These are phyloP conservation scores for Apostichopus leukothele DNA, from an alignment of 53 echinoderm and acorn worm species.

Conservation along the genomic window DNA sequence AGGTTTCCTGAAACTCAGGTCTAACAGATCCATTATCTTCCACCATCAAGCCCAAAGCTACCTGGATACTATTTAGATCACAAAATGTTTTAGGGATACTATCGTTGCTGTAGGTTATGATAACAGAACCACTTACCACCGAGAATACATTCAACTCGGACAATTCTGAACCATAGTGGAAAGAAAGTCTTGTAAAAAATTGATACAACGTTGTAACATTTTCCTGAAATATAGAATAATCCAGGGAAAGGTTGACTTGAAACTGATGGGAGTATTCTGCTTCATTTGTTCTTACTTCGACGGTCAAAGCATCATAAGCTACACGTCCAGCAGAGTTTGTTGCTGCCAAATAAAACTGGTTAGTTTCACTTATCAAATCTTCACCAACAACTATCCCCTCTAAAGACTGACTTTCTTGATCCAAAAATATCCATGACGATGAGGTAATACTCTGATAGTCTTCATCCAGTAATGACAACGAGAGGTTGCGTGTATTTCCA, in stretches of 20 bases:
- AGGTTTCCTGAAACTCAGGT: conserved; percentile 9
- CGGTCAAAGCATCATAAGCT: conserved; percentile 65
- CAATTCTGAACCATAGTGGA: conserved; percentile 41
- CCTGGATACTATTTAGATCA: conserved; percentile 54
- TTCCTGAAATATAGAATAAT: conserved; percentile 51
- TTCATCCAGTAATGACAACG: conserved; percentile 41
- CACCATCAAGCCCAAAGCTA: conserved; percentile 26
- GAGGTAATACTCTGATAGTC: conserved; percentile 46
- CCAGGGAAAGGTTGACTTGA: conserved; percentile 48
- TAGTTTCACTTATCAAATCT: not conserved
- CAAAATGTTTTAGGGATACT: conserved; percentile 50
- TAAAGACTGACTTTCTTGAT: conserved; percentile 39
- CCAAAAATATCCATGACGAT: conserved; percentile 65
- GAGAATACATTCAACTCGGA: conserved; percentile 55
- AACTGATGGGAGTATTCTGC: conserved; percentile 56
- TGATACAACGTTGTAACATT: conserved; percentile 49
- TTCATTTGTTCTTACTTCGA: conserved; percentile 43
- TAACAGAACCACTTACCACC: conserved; percentile 63
- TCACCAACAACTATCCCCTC: conserved; percentile 56
- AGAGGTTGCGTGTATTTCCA: conserved; percentile 63
- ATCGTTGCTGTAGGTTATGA: conserved; percentile 61
- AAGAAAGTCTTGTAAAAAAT: conserved; percentile 41
- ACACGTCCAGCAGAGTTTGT: conserved; percentile 59
- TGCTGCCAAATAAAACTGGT: conserved; percentile 58
- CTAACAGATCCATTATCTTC: conserved; percentile 51